Percentiles rank a stretch among this genome's conserved stretches.
Conservation (phyloP, 2,113 vertebrate genomes). For the Indicator maculatus region DNA sequence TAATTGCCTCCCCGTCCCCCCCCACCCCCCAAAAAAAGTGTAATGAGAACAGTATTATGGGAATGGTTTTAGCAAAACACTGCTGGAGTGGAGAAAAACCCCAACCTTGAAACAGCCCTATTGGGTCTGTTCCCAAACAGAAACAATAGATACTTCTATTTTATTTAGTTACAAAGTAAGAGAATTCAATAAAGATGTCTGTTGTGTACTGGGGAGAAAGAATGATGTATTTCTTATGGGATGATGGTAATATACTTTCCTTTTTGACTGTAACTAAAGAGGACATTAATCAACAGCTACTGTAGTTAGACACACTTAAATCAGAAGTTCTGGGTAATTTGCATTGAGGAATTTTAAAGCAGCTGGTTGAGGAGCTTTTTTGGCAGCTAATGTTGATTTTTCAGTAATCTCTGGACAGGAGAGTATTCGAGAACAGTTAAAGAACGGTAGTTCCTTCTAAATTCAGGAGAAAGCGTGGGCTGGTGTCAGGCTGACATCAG, state of each 20-base stretch:
- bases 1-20: background rate
- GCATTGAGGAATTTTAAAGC: constrained; percentile 38
- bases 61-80: background rate
- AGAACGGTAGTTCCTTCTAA: background rate
- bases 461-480: background rate
- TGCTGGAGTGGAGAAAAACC: background rate
- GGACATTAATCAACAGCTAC: constrained; percentile 62
- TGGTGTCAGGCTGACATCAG: background rate
- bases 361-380: constrained; percentile 22
- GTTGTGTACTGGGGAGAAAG: background rate
- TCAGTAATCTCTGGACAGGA: background rate
- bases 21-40: too few species aligned
- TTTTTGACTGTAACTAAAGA: constrained; percentile 60
- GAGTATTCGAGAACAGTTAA: background rate
- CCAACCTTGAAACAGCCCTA: background rate
- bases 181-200: constrained; percentile 5
- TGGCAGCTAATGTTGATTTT: constrained; percentile 28
- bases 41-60: background rate
- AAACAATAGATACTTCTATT: background rate
- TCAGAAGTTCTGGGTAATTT: constrained; percentile 70
- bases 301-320: constrained; percentile 61
- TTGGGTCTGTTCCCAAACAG: background rate
- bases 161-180: background rate
- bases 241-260: constrained; percentile 50
- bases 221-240: constrained; percentile 28